Percentiles rank a stretch among this genome's conserved stretches.
Conservation (phyloP, 2,113 vertebrate genomes). For the Cebidichthys violaceus region DNA sequence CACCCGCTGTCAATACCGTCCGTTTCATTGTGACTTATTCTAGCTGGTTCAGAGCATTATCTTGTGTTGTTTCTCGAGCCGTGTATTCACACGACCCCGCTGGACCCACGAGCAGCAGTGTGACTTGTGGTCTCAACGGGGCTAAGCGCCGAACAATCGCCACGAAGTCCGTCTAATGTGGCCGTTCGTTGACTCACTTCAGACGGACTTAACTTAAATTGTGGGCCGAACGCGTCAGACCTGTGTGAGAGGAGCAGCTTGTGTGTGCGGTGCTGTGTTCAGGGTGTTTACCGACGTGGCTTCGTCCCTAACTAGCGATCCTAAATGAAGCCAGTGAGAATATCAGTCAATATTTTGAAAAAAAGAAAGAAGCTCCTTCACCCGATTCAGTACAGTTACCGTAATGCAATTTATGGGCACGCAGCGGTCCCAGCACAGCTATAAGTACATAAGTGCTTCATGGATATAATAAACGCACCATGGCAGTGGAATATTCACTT, state of each 20-base stretch:
- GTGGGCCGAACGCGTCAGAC: slow-evolving; percentile 17
- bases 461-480: slow-evolving; percentile 17
- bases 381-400: slow-evolving; percentile 8
- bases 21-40: not conserved
- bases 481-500: not conserved
- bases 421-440: slow-evolving; percentile 4
- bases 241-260: not conserved
- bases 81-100: slow-evolving; percentile 22
- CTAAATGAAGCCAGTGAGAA: not conserved
- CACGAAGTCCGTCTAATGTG: slow-evolving; percentile 2
- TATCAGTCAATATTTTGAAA: not conserved
- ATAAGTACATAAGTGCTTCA: slow-evolving; percentile 11
- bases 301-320: not conserved
- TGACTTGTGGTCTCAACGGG: not conserved
- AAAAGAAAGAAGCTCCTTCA: not conserved
- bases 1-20: slow-evolving; percentile 7
- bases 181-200: not conserved
- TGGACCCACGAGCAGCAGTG: slow-evolving; percentile 31
- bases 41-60: slow-evolving; percentile 10
- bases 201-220: not conserved
- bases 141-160: not conserved
- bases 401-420: not conserved
- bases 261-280: not conserved
- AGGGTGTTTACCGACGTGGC: not conserved
- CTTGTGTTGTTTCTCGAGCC: slow-evolving; percentile 21